These are phyloP conservation scores for Remorina albescens DNA, from an alignment of 2,797 vertebrate species.

Conservation along the genomic window DNA sequence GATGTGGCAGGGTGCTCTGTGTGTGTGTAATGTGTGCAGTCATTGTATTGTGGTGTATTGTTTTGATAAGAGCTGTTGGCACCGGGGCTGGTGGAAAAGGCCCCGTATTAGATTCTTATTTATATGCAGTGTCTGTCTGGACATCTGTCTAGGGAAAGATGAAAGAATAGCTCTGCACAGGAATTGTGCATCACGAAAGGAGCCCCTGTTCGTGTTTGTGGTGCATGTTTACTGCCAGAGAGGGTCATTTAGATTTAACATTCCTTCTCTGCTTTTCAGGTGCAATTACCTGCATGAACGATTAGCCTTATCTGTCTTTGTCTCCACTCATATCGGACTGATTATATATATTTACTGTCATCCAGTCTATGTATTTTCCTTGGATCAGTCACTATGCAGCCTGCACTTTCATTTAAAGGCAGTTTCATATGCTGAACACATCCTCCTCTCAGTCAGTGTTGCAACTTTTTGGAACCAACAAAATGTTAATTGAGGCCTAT, in stretches of 20 bases:
- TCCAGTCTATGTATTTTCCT: not conserved
- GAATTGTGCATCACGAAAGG: conserved; percentile 57
- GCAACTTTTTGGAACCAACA: conserved; percentile 32
- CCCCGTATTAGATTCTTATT: conserved; percentile 77
- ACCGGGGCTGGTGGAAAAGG: conserved; percentile 69
- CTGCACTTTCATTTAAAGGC: not conserved
- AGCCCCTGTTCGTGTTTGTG: conserved; percentile 39
- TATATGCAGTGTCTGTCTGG: conserved; percentile 83
- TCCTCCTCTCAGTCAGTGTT: conserved; percentile 25
- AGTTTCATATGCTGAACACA: conserved; percentile 49
- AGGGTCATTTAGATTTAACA: conserved; percentile 14
- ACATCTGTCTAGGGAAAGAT: conserved; percentile 78
- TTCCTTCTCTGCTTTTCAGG: conserved; percentile 28
- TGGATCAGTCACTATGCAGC: not conserved
- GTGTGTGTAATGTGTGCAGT: conserved; percentile 75
- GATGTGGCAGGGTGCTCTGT: conserved; percentile 66
- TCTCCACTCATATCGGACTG: not conserved
- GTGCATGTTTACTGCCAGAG: conserved; percentile 35
- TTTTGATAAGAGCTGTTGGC: conserved; percentile 78
- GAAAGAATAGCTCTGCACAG: conserved; percentile 70
- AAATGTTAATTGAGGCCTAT: conserved; percentile 11
- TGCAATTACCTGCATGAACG: not conserved
- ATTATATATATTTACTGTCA: conserved; percentile 12
- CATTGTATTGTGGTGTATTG: conserved; percentile 78
- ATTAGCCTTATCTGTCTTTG: conserved; percentile 5